These are phyloP conservation scores for Anas acuta DNA, from an alignment of 2,797 vertebrate genomes.

Conservation along the genomic window DNA sequence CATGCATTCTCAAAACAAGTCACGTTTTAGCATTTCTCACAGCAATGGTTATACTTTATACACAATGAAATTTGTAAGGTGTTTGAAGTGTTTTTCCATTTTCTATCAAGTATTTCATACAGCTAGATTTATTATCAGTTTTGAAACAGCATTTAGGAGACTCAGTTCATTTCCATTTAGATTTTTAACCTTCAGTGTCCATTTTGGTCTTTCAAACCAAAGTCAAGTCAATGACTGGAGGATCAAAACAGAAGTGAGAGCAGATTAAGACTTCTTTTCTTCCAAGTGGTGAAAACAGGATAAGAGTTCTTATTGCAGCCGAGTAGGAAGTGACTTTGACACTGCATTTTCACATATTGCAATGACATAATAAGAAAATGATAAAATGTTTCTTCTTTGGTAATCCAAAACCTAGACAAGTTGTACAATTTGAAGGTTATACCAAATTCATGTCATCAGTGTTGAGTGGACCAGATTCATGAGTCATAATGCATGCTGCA, in stretches of 20 bases:
- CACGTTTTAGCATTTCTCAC: background rate
- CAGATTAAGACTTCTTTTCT: background rate
- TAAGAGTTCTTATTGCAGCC: background rate
- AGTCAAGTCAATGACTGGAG: background rate
- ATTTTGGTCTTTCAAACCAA: background rate
- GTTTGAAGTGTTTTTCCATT: background rate
- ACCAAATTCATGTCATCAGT: background rate
- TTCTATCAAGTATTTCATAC: background rate
- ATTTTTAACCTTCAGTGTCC: background rate
- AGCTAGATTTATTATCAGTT: background rate
- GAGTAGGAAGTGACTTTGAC: background rate
- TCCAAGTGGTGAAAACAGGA: background rate
- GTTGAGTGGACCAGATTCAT: background rate
- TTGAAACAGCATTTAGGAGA: background rate
- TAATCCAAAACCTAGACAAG: background rate
- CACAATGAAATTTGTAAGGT: background rate
- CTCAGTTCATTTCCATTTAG: background rate
- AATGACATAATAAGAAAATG: background rate
- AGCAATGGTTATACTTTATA: background rate
- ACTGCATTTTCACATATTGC: background rate
- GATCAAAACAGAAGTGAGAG: background rate
- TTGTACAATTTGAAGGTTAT: fast-evolving
- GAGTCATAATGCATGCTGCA: background rate
- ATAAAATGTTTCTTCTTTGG: background rate
- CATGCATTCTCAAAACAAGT: background rate